phyloP scores from a whole-genome alignment of 2,113 vertebrate genomes.

The Urocitellus parryii region DNA sequence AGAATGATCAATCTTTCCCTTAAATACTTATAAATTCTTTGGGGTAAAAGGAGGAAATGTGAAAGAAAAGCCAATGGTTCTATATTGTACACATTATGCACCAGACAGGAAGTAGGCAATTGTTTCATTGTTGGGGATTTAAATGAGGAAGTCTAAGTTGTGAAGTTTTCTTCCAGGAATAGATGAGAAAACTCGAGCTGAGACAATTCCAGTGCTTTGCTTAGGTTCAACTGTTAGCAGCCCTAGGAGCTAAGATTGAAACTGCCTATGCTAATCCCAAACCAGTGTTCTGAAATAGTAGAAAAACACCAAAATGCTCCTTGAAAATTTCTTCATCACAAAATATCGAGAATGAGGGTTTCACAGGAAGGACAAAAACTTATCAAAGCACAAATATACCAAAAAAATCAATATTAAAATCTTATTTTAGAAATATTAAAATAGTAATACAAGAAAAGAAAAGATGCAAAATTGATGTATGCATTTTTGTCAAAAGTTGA shows the following conservation, averaged over 20 bases:
- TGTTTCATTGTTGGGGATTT: fast-evolving
- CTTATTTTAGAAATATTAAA: not conserved
- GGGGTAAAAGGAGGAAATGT: too few species aligned
- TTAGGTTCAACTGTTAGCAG: not conserved
- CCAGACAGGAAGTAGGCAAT: fast-evolving
- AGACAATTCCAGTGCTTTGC: not conserved
- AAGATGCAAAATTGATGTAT: not conserved
- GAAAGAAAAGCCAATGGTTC: too few species aligned
- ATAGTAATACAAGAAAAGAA: not conserved
- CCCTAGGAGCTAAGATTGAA: not conserved
- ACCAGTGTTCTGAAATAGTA: not conserved
- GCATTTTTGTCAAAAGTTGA: not conserved
- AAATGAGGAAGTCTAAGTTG: not conserved
- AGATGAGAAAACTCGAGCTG: not conserved
- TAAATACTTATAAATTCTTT: not conserved
- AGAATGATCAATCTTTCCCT: not conserved
- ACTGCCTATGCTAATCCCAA: not conserved
- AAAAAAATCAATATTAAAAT: not conserved
- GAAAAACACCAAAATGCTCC: not conserved
- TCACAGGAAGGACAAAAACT: not conserved
- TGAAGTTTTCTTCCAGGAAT: not conserved
- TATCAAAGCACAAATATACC: not conserved
- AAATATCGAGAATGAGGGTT: not conserved
- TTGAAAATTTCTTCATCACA: not conserved
- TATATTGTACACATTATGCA: fast-evolving